A percentile compares a stretch with the other conserved stretches of the same genome.
Conservation (phyloP, 2,113 vertebrate species). For the Maccullochella peelii region DNA sequence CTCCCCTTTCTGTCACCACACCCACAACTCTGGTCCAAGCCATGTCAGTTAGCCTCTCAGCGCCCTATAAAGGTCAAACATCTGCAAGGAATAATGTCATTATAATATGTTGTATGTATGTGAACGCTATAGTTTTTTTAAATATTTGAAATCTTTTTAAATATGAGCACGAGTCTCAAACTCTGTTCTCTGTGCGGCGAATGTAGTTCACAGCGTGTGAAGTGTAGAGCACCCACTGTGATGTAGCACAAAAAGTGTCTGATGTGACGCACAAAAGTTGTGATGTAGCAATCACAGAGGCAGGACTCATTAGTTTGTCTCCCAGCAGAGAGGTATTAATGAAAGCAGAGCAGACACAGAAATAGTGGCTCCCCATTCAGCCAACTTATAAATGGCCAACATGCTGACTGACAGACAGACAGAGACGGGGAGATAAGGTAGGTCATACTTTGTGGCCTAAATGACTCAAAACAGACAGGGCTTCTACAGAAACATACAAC, state of each 20-base stretch:
- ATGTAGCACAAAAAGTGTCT: slow-evolving; percentile 60
- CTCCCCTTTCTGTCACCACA: not conserved
- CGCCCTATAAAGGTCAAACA: not conserved
- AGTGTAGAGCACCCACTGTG: slow-evolving; percentile 54
- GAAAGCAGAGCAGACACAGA: slow-evolving; percentile 58
- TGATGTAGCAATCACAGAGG: slow-evolving; percentile 67
- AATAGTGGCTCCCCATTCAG: slow-evolving; percentile 66
- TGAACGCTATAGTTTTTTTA: not conserved
- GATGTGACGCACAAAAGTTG: slow-evolving; percentile 66
- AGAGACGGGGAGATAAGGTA: not conserved
- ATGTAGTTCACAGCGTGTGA: slow-evolving; percentile 49
- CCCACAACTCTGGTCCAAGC: not conserved
- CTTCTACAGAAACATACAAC: not conserved
- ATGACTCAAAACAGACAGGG: not conserved
- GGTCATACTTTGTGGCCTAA: slow-evolving; percentile 29
- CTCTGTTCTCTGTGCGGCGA: slow-evolving; percentile 1
- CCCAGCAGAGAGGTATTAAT: slow-evolving; percentile 67
- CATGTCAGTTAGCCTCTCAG: not conserved
- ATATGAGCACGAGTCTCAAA: not conserved
- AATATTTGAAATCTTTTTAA: not conserved
- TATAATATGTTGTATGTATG: not conserved
- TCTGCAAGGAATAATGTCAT: not conserved
- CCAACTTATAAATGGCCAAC: slow-evolving; percentile 18
- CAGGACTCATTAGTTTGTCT: slow-evolving; percentile 68
- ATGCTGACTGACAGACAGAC: slow-evolving; percentile 1